Evolutionary conservation across 1,140 invertebrate species (phyloP).

Genomic region (Schlechtendalia chinensis): DNA sequence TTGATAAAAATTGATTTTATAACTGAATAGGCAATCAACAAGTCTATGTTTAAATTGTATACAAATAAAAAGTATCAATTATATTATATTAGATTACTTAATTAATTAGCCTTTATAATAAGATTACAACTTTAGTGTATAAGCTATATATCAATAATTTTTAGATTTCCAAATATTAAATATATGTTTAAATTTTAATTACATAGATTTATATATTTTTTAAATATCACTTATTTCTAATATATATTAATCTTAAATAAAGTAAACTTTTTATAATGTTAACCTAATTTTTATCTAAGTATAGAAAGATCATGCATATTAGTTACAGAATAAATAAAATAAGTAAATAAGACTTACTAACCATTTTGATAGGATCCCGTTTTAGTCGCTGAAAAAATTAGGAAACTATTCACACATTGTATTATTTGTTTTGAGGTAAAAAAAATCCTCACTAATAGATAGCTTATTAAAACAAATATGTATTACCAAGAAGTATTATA

Average conservation of each 20-base stretch:
- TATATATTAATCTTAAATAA: neutral
- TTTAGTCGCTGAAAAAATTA: slow-evolving; percentile 50
- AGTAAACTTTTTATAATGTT: slow-evolving; percentile 1
- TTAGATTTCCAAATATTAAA: too few species aligned
- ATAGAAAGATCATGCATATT: slow-evolving; percentile 29
- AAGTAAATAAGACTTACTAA: slow-evolving; percentile 50
- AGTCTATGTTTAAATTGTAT: too few species aligned
- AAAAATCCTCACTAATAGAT: slow-evolving; percentile 19
- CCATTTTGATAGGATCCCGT: slow-evolving; percentile 49
- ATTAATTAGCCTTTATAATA: too few species aligned
- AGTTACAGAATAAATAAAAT: slow-evolving; percentile 40
- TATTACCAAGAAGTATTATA: slow-evolving; percentile 7
- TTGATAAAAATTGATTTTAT: too few species aligned
- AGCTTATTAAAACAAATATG: neutral
- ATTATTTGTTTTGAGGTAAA: slow-evolving; percentile 30
- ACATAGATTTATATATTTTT: neutral
- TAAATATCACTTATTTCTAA: slow-evolving; percentile 41
- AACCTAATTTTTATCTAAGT: slow-evolving; percentile 15
- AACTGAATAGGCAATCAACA: too few species aligned
- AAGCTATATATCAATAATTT: too few species aligned
- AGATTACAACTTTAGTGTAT: too few species aligned
- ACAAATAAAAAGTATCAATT: neutral
- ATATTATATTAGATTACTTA: neutral
- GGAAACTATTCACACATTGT: slow-evolving; percentile 47
- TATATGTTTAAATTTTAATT: neutral